Percentiles rank a stretch among this genome's conserved stretches.
These are phyloP conservation scores for Sula dactylatra DNA, from an alignment of 2,113 vertebrate species.

Conservation along the genomic window DNA sequence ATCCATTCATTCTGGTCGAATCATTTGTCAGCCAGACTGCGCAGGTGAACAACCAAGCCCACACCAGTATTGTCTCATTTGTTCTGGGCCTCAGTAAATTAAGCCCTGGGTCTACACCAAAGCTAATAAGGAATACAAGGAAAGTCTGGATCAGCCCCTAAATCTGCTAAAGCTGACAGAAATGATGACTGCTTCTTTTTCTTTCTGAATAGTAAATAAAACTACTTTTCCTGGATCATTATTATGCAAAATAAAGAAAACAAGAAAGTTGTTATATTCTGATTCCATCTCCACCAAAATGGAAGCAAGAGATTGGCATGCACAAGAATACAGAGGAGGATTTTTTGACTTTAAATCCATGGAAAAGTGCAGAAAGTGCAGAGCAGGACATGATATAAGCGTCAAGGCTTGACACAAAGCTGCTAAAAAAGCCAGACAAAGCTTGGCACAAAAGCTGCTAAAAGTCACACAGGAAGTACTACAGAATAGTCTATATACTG, in stretches of 20 bases:
- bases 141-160: not conserved
- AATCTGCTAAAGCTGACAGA: not conserved
- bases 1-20: not conserved
- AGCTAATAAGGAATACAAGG: not conserved
- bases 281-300: not conserved
- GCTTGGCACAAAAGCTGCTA: not conserved
- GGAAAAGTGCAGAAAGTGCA: not conserved
- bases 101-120: not conserved
- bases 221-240: not conserved
- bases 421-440: not conserved
- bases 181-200: not conserved
- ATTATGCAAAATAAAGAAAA: not conserved
- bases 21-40: not conserved
- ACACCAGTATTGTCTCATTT: not conserved
- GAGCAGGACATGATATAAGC: not conserved
- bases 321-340: not conserved
- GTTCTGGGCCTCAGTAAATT: not conserved
- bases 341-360: not conserved
- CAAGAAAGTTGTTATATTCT: not conserved
- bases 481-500: not conserved
- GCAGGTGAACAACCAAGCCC: not conserved
- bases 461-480: not conserved
- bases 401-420: not conserved
- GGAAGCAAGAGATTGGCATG: not conserved
- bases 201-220: not conserved